These are phyloP conservation scores for Hydrozoanthus tunicans DNA, from an alignment of 64 coral and sea anemone genomes.

Conservation along the genomic window DNA sequence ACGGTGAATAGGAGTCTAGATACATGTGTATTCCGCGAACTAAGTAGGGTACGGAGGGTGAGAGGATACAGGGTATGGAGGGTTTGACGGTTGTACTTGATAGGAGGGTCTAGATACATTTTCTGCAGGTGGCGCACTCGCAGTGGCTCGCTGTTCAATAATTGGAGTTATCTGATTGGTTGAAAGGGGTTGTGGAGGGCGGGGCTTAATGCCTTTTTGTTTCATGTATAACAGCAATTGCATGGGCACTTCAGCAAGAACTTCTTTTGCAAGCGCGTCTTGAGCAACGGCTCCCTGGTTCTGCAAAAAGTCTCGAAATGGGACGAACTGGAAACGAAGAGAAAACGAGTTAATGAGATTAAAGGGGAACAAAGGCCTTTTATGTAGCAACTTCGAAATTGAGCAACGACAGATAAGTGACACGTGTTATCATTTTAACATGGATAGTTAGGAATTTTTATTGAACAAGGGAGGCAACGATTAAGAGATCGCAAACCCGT, in stretches of 20 bases:
- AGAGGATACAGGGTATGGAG: constrained; percentile 31
- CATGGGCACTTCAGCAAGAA: constrained; percentile 83
- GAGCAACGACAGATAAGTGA: no score
- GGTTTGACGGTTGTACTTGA: constrained; percentile 23
- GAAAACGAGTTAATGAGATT: not conserved
- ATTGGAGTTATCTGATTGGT: constrained; percentile 65
- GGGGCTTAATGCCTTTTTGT: constrained; percentile 67
- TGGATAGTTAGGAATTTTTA: no score
- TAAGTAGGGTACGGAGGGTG: constrained; percentile 34
- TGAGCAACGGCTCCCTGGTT: constrained; percentile 55
- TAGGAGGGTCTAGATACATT: constrained; percentile 34
- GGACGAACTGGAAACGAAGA: constrained; percentile 85
- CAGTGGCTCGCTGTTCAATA: constrained; percentile 16
- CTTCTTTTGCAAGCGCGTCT: constrained; percentile 88
- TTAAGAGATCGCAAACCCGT: no score
- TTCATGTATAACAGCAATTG: constrained; percentile 82
- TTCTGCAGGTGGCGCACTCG: constrained; percentile 62
- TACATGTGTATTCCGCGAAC: not conserved
- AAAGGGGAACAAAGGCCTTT: no score
- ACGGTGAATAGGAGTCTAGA: not conserved
- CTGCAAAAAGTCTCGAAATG: constrained; percentile 92
- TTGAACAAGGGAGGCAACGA: no score
- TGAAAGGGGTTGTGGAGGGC: constrained; percentile 45
- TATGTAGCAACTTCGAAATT: no score
- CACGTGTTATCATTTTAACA: no score